Base-by-base conservation (phyloP, 1,140 invertebrate species). In the Cyclargus thomasi region DNA sequence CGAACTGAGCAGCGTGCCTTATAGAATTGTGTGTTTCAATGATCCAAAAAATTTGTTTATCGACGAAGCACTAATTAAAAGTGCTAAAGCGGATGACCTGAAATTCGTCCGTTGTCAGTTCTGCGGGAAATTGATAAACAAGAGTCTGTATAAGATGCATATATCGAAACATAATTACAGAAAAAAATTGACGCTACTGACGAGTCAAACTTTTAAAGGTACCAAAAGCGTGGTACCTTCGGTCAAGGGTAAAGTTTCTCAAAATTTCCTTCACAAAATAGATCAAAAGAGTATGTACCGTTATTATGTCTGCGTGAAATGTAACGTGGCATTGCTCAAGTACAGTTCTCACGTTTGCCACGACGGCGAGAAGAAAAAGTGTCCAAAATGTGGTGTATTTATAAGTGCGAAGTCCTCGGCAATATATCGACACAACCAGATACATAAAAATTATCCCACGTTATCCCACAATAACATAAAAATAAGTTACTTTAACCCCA, bases 21-120 rank as follows among this genome's bases (percentile, higher is more conserved):
- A 64, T 20, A 72, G 70, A 62, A 69, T 76, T 17, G 68, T 73
- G 35, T 64, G 21, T 1, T 77, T 70, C 63, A 71, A 74, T 21
- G n/a, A 66, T 3, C 22, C 63, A 8, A 67, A 70, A 5, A 70
- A 75, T 63, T 65, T 47, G 2, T 59, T 64, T 16, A 63, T 71
- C 0, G 75, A 74, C 10, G 67, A 62, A 29, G 62, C 59, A 0
- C 11, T 77, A 1, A 53, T 67, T 8, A 70, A 59, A 11, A 47
- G 64, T 14, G 36, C 67, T 7, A 67, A 64, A 20, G 74, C 68
- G 3, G 71, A 72, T 6, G 65, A 65, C 8, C 63, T 79, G 21
- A 77, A 77, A n/a, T 79, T 79, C 5, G 71, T 73, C 17, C 69
- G 71, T n/a, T 75, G 75, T 29, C 73, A 72, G 20, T 59, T 74